These are phyloP conservation scores for Onthophagus taurus DNA, from an alignment of 1,140 invertebrate genomes.

Conservation along the genomic window DNA sequence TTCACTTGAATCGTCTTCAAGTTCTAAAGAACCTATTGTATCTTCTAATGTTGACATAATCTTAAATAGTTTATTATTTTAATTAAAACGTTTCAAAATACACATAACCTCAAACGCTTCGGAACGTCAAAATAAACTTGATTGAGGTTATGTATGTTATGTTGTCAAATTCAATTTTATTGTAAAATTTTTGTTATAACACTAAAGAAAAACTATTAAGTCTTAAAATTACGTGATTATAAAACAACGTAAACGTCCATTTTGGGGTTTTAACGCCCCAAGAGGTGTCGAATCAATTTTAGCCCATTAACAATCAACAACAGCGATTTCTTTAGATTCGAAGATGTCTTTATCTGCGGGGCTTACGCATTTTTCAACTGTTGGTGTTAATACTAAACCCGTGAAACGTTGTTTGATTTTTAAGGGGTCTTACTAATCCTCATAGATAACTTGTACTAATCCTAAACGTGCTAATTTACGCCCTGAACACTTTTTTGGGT, in stretches of 20 bases:
- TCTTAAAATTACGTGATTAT: too few relatives aligned
- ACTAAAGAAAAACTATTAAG: too few relatives aligned
- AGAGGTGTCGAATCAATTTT: conserved; percentile 89
- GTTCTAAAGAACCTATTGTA: neutral
- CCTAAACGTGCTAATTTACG: conserved; percentile 76
- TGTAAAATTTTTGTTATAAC: too few relatives aligned
- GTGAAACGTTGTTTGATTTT: conserved; percentile 75
- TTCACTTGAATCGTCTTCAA: conserved; percentile 11
- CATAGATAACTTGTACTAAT: conserved; percentile 65
- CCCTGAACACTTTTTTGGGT: conserved; percentile 93
- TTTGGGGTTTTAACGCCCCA: conserved; percentile 68
- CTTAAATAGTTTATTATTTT: neutral
- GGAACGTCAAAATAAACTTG: too few relatives aligned
- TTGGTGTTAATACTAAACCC: conserved; percentile 85
- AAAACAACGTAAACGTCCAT: conserved; percentile 80
- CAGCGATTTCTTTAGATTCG: conserved; percentile 73
- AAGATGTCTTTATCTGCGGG: conserved; percentile 73
- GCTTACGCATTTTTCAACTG: conserved; percentile 70
- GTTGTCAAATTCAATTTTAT: too few relatives aligned
- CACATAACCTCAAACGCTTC: too few relatives aligned
- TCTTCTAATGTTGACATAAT: conserved; percentile 1
- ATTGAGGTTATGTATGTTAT: too few relatives aligned
- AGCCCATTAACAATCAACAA: conserved; percentile 99
- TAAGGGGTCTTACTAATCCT: too few relatives aligned
- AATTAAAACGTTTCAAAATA: too few relatives aligned